These are phyloP conservation scores for Pavo muticus DNA, from an alignment of 2,113 vertebrate species.

Conservation along the genomic window DNA sequence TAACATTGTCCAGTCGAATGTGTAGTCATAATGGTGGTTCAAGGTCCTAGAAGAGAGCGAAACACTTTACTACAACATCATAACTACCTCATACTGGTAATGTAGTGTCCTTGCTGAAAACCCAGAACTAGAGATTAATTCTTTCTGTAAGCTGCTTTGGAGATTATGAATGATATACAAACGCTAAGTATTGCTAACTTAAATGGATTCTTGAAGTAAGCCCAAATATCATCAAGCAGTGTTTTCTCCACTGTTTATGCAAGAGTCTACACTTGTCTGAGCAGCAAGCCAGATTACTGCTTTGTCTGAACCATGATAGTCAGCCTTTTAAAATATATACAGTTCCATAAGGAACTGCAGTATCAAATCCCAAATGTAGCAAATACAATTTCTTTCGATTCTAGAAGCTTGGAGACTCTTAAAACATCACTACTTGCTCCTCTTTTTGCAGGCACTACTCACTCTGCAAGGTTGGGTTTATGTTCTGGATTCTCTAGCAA, in stretches of 20 bases:
- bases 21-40: constrained; percentile 99
- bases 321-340: neutral
- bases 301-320: neutral
- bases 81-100: neutral
- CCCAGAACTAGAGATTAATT: neutral
- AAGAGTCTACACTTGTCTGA: neutral
- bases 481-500: neutral
- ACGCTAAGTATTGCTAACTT: neutral
- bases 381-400: neutral
- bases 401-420: neutral
- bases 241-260: neutral
- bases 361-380: neutral
- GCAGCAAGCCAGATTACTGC: neutral
- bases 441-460: neutral
- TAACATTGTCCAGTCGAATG: constrained; percentile 99
- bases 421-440: neutral
- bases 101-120: neutral
- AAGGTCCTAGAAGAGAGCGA: constrained; percentile 86
- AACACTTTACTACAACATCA: neutral
- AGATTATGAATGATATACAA: neutral
- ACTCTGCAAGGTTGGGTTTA: neutral
- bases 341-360: neutral
- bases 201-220: constrained; percentile 20
- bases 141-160: constrained; percentile 8
- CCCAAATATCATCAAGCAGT: neutral